Evolutionary conservation across 2,888 invertebrate genomes (phyloP).

Genomic region (Nemapogon koenigi): DNA sequence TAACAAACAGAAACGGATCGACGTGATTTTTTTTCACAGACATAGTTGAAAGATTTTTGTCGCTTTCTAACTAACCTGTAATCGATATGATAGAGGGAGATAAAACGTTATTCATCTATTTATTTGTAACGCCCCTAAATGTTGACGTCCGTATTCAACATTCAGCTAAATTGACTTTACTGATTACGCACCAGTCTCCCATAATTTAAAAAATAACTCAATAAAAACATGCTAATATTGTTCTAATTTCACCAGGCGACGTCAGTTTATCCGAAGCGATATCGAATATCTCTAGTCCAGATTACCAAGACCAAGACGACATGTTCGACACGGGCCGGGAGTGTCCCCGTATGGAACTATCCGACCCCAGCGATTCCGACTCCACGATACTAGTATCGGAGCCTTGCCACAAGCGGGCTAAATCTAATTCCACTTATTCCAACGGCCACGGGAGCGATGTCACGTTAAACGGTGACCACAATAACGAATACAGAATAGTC

Average conservation of each 20-base stretch:
- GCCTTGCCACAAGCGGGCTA: constrained; percentile 67
- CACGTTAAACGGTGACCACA: constrained; percentile 55
- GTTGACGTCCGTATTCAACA: too few relatives aligned
- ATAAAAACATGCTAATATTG: too few relatives aligned
- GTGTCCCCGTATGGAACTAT: constrained; percentile 82
- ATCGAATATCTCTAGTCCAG: constrained; percentile 89
- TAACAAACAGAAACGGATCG: too few relatives aligned
- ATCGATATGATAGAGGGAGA: too few relatives aligned
- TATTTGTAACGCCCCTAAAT: too few relatives aligned
- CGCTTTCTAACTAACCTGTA: too few relatives aligned
- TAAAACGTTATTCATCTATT: too few relatives aligned
- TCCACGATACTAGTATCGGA: constrained; percentile 87
- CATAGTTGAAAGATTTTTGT: too few relatives aligned
- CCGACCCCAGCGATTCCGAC: constrained; percentile 89
- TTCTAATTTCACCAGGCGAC: constrained; percentile 73
- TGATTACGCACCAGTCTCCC: too few relatives aligned
- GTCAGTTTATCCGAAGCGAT: constrained; percentile 86
- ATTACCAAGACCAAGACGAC: constrained; percentile 88
- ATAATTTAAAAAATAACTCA: too few relatives aligned
- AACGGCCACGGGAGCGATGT: constrained; percentile 66
- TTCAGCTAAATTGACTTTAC: too few relatives aligned
- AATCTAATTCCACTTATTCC: constrained; percentile 49
- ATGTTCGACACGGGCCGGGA: constrained; percentile 80
- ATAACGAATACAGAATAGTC: constrained; percentile 74
- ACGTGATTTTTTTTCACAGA: too few relatives aligned